A percentile compares a stretch with the other conserved stretches of the same genome.
These are phyloP conservation scores for Leguminivora glycinivorella DNA, from an alignment of 1,140 invertebrate species.

Conservation along the genomic window DNA sequence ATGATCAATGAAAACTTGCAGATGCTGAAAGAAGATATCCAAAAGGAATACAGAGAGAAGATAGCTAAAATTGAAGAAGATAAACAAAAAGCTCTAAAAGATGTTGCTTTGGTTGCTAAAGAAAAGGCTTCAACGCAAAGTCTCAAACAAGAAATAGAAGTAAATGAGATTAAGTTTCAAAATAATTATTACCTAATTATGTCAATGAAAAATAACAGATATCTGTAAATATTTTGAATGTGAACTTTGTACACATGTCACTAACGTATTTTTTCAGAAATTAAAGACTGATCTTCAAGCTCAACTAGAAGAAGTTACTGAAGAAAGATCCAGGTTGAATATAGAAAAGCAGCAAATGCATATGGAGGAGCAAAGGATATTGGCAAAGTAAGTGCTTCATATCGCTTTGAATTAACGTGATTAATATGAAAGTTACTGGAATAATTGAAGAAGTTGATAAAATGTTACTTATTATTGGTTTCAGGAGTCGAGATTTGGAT, in stretches of 20 bases:
- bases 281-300: constrained; percentile 68
- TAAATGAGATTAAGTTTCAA: constrained; percentile 36
- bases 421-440: too few species aligned
- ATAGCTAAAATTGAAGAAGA: constrained; percentile 68
- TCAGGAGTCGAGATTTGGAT: constrained; percentile 71
- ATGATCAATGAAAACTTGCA: constrained; percentile 35
- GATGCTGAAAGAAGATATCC: constrained; percentile 65
- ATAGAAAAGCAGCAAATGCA: constrained; percentile 68
- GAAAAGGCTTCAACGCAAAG: constrained; percentile 65
- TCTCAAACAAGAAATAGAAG: constrained; percentile 68
- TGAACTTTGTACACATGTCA: constrained; percentile 25
- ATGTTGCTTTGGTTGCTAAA: constrained; percentile 57
- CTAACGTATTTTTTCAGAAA: constrained; percentile 53
- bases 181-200: neutral
- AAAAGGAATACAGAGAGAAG: constrained; percentile 69
- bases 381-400: constrained; percentile 58
- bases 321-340: constrained; percentile 63
- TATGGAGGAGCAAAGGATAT: constrained; percentile 67
- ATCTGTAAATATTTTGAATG: too few species aligned
- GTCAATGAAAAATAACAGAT: neutral
- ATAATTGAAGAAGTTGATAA: neutral
- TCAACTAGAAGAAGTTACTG: constrained; percentile 66
- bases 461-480: constrained; percentile 29
- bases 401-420: neutral
- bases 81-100: constrained; percentile 56